Evolutionary conservation across 2,113 vertebrate species (phyloP).

Genomic region (Lota lota): DNA sequence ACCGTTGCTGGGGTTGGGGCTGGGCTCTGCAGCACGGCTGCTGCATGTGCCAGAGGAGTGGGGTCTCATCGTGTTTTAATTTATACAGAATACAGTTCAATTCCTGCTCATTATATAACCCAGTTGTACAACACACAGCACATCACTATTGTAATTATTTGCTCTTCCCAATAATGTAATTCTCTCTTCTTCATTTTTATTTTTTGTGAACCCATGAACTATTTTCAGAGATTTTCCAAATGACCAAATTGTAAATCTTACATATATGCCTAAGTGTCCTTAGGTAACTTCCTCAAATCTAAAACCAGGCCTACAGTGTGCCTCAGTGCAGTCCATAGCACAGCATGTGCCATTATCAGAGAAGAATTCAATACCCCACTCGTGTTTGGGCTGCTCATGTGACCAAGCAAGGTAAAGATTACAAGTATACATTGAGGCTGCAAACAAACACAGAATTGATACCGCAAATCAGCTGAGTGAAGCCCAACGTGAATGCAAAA

Average conservation of each 20-base stretch:
- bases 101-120: neutral
- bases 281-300: slow-evolving; percentile 31
- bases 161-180: too few relatives aligned
- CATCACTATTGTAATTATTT: neutral
- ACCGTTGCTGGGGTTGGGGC: too few relatives aligned
- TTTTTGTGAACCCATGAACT: neutral
- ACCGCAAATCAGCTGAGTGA: too few relatives aligned
- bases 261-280: slow-evolving; percentile 7
- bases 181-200: too few relatives aligned
- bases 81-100: neutral
- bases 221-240: slow-evolving; percentile 16
- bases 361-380: too few relatives aligned
- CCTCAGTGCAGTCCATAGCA: too few relatives aligned
- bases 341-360: too few relatives aligned
- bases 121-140: neutral
- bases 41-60: neutral
- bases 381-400: too few relatives aligned
- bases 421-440: too few relatives aligned
- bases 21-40: slow-evolving; percentile 11
- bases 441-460: too few relatives aligned
- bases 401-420: too few relatives aligned
- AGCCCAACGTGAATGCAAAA: slow-evolving; percentile 14
- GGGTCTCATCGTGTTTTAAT: neutral
- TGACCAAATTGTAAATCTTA: slow-evolving; percentile 16
- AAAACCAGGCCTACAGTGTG: neutral